Percentiles rank a stretch among this genome's conserved stretches.
Conservation (phyloP, 1,140 invertebrate species). For the Zophobas morio region DNA sequence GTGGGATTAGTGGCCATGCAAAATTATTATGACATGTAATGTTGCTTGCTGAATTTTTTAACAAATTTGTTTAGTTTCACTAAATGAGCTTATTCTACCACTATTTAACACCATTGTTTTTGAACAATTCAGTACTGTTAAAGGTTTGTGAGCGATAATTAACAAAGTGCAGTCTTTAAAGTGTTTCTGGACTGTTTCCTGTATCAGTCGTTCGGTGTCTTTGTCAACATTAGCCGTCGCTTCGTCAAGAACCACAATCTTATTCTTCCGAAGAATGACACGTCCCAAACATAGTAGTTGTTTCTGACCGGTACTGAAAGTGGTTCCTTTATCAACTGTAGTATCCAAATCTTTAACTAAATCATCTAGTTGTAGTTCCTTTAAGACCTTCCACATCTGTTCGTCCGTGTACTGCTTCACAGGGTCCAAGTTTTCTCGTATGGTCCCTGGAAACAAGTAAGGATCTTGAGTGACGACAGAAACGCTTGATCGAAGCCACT, state of each 20-base stretch:
- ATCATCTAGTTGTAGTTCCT: conserved; percentile 63
- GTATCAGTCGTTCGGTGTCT: conserved; percentile 79
- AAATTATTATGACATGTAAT: too few species aligned
- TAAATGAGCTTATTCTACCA: conserved; percentile 7
- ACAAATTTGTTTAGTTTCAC: neutral
- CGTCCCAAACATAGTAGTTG: conserved; percentile 86
- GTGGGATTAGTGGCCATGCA: too few species aligned
- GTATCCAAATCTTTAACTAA: conserved; percentile 55
- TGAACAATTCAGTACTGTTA: conserved; percentile 2
- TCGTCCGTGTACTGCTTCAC: conserved; percentile 70
- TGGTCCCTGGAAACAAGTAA: conserved; percentile 73
- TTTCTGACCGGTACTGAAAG: conserved; percentile 84
- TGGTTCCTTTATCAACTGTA: conserved; percentile 77
- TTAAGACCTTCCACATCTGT: conserved; percentile 62
- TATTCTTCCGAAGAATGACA: conserved; percentile 81
- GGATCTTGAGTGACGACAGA: conserved; percentile 79
- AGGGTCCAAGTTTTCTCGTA: conserved; percentile 74
- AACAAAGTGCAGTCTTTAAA: conserved; percentile 86
- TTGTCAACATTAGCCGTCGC: conserved; percentile 80
- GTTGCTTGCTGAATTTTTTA: too few species aligned
- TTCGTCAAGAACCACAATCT: conserved; percentile 85
- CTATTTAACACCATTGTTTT: conserved; percentile 76
- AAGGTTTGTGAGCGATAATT: conserved; percentile 81
- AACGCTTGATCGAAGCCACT: conserved; percentile 72
- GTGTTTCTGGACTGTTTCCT: conserved; percentile 77